Evolutionary conservation across 2,888 invertebrate genomes (phyloP).

Genomic region (Chymomyza caudatula): DNA sequence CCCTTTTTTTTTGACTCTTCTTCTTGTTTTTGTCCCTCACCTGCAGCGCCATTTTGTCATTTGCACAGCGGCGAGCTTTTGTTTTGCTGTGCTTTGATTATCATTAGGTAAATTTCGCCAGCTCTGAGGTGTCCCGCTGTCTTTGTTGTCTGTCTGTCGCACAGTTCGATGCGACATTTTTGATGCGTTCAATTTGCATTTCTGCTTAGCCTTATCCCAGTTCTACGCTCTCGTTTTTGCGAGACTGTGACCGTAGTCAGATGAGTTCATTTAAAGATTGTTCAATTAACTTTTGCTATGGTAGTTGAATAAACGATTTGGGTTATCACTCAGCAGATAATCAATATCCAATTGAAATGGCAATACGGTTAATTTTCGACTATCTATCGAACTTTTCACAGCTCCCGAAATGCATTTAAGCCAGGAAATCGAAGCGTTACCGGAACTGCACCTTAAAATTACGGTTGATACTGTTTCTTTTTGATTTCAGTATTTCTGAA

Average conservation of each 20-base stretch:
- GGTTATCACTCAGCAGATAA: too few relatives aligned
- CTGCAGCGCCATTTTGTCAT: conserved; percentile 44
- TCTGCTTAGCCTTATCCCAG: not conserved
- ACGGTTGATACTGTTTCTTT: too few relatives aligned
- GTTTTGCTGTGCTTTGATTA: not conserved
- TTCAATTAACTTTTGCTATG: not conserved
- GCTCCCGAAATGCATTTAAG: too few relatives aligned
- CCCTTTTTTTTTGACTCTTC: not conserved
- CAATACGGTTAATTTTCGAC: too few relatives aligned
- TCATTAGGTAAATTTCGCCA: not conserved
- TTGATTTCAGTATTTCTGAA: too few relatives aligned
- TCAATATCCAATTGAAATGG: too few relatives aligned
- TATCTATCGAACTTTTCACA: too few relatives aligned
- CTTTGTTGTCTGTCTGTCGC: conserved; percentile 13
- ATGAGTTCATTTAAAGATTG: not conserved
- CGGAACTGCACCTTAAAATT: too few relatives aligned
- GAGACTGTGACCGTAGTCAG: not conserved
- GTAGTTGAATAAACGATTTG: not conserved
- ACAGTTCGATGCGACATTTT: conserved; percentile 23
- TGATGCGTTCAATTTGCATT: conserved; percentile 50
- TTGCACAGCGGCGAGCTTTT: conserved; percentile 1
- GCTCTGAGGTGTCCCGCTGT: conserved; percentile 24
- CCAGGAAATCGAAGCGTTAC: too few relatives aligned
- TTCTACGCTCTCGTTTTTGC: not conserved
- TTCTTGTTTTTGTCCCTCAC: conserved; percentile 28